Evolutionary conservation across 1,140 invertebrate species (phyloP).

Genomic region (Calephelis nemesis): DNA sequence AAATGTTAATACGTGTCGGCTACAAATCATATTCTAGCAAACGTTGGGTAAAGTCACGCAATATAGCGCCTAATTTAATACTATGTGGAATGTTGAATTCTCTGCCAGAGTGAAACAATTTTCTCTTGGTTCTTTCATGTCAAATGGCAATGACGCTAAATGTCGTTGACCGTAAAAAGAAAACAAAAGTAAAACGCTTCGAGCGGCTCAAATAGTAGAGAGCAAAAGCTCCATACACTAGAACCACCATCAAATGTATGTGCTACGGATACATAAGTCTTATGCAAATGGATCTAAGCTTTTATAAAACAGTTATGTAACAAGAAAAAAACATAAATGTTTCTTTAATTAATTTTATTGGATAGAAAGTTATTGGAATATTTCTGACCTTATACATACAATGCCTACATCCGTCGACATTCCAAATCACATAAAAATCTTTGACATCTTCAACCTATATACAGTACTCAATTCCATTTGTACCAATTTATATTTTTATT

Average conservation of each 20-base stretch:
- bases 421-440: too few species aligned
- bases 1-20: not conserved
- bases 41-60: slow-evolving; percentile 30
- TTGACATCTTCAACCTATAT: too few species aligned
- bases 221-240: slow-evolving; percentile 27
- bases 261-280: not conserved
- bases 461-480: too few species aligned
- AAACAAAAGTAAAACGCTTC: slow-evolving; percentile 29
- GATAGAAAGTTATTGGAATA: too few species aligned
- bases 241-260: not conserved
- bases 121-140: slow-evolving; percentile 50
- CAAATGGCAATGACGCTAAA: slow-evolving; percentile 54
- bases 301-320: not conserved
- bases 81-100: slow-evolving; percentile 32
- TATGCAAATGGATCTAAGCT: not conserved
- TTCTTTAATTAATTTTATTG: too few species aligned
- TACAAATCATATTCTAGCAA: slow-evolving; percentile 16
- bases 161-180: slow-evolving; percentile 58
- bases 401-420: too few species aligned
- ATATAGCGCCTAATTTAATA: slow-evolving; percentile 37
- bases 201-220: slow-evolving; percentile 30
- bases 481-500: too few species aligned
- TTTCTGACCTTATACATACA: too few species aligned
- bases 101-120: slow-evolving; percentile 23
- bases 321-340: too few species aligned